Conservation (phyloP, 1,140 invertebrate species). For the Aphelinus certus region DNA sequence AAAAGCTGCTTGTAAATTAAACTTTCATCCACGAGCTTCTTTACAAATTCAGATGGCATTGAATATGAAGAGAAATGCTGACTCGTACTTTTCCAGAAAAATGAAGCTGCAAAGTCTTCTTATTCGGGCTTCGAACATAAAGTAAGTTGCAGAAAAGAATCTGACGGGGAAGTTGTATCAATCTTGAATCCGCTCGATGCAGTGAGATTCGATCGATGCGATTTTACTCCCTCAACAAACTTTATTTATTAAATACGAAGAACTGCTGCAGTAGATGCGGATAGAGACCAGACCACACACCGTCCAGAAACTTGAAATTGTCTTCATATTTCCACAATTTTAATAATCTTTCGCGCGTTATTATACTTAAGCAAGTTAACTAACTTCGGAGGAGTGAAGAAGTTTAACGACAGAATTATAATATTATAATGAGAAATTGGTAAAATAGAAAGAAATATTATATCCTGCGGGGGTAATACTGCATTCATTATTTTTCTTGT, state of each 20-base stretch:
- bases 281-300: too few relatives aligned
- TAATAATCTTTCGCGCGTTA: too few relatives aligned
- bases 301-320: too few relatives aligned
- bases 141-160: slow-evolving; percentile 9
- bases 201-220: neutral
- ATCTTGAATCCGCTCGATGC: slow-evolving; percentile 8
- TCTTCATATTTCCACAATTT: too few relatives aligned
- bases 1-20: neutral
- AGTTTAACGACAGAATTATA: too few relatives aligned
- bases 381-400: too few relatives aligned
- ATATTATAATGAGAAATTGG: too few relatives aligned
- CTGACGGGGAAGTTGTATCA: slow-evolving; percentile 15
- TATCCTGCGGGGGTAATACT: too few relatives aligned
- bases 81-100: neutral
- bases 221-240: slow-evolving; percentile 16
- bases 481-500: too few relatives aligned
- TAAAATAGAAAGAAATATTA: too few relatives aligned
- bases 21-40: too few relatives aligned
- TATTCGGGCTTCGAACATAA: slow-evolving; percentile 1
- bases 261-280: slow-evolving; percentile 3
- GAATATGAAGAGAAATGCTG: neutral
- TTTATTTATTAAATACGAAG: slow-evolving; percentile 31
- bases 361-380: too few relatives aligned
- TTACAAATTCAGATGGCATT: neutral
- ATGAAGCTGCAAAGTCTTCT: slow-evolving; percentile 13